phyloP scores from a whole-genome alignment of 2,888 invertebrate genomes.

The Drosophila monieri region DNA sequence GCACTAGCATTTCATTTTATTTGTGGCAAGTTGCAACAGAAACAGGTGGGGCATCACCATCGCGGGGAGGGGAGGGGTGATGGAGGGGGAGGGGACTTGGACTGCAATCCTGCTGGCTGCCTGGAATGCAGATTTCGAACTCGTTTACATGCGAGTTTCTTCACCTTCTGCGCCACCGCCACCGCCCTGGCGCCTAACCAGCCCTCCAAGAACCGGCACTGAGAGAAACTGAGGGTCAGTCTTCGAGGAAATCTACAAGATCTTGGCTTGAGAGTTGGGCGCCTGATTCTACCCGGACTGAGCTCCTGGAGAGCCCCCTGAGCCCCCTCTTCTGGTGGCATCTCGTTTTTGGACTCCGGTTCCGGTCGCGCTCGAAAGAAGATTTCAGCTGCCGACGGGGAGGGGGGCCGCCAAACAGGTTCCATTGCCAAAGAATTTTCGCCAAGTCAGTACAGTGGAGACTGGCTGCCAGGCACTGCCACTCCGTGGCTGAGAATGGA shows the following conservation, averaged over 20 bases:
- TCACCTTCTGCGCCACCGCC: slow-evolving; percentile 16
- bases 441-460: slow-evolving; percentile 3
- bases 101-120: slow-evolving; percentile 63
- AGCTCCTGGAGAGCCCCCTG: slow-evolving; percentile 20
- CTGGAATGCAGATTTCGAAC: slow-evolving; percentile 74
- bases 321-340: slow-evolving; percentile 16
- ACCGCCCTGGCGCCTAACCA: slow-evolving; percentile 14
- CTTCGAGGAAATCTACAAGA: too few relatives aligned
- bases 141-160: slow-evolving; percentile 66
- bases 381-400: slow-evolving; percentile 43
- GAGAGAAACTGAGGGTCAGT: too few relatives aligned
- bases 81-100: too few relatives aligned
- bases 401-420: slow-evolving; percentile 56
- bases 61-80: too few relatives aligned
- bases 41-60: slow-evolving; percentile 42
- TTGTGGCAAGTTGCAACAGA: slow-evolving; percentile 36
- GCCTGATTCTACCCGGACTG: slow-evolving; percentile 3
- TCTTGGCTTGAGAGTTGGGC: too few relatives aligned
- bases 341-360: slow-evolving; percentile 54
- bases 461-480: too few relatives aligned
- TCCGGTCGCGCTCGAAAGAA: slow-evolving; percentile 62
- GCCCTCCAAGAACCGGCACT: slow-evolving; percentile 10
- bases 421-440: slow-evolving; percentile 71
- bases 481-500: too few relatives aligned
- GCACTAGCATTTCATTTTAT: slow-evolving; percentile 22